These are phyloP conservation scores for Morbakka virulenta DNA, from an alignment of 30 jellyfish, hydroid and myxozoan species.

Conservation along the genomic window DNA sequence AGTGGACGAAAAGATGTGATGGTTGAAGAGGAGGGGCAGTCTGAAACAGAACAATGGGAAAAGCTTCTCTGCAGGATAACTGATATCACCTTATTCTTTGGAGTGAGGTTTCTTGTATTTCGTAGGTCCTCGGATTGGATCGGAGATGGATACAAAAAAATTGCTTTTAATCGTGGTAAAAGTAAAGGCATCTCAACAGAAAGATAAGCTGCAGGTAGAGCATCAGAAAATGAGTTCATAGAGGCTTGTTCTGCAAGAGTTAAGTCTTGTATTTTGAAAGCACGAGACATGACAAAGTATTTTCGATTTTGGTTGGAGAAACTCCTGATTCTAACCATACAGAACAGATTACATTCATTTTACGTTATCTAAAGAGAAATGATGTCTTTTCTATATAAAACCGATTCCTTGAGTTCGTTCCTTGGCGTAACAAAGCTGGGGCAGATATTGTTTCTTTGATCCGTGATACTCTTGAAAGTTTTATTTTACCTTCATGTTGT, in stretches of 20 bases:
- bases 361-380: conserved; percentile 36
- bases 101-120: conserved; percentile 45
- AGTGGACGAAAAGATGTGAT: conserved; percentile 10
- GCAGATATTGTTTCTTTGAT: conserved; percentile 22
- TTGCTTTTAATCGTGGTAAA: neutral
- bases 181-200: neutral
- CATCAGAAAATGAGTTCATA: neutral
- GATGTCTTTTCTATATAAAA: conserved; percentile 13
- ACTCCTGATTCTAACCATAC: conserved; percentile 22
- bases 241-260: neutral
- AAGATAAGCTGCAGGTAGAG: neutral
- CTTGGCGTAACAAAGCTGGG: conserved; percentile 21
- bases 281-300: neutral
- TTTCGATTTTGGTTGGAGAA: neutral
- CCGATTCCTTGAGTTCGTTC: conserved; percentile 21
- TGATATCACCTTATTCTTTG: conserved; percentile 31
- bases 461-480: conserved; percentile 18
- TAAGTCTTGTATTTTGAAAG: neutral
- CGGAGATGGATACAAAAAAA: conserved; percentile 48
- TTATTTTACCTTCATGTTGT: no score
- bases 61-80: conserved; percentile 12
- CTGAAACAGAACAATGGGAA: conserved; percentile 46
- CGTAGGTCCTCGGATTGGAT: conserved; percentile 42
- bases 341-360: conserved; percentile 46
- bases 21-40: conserved; percentile 19